phyloP scores from a whole-genome alignment of 2,888 invertebrate species.

The Helicoverpa assulta region DNA sequence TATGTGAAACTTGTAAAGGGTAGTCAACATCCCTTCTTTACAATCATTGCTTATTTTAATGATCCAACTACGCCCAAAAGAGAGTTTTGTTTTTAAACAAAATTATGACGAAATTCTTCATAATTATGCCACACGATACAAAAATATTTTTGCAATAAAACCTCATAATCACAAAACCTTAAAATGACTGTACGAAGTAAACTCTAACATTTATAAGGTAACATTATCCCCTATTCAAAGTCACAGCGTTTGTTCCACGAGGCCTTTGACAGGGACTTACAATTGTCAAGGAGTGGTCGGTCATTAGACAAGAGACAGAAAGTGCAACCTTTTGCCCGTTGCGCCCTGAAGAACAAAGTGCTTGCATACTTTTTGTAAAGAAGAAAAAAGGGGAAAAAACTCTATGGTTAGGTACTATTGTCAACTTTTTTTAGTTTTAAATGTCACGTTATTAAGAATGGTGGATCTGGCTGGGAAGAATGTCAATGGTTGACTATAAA shows the following conservation, averaged over 20 bases:
- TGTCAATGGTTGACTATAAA: no score
- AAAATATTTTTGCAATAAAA: no score
- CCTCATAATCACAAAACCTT: no score
- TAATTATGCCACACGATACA: no score
- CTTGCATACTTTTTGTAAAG: slow-evolving; percentile 1
- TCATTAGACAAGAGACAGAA: background rate
- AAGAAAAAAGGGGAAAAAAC: background rate
- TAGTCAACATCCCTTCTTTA: no score
- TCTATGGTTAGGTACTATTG: no score
- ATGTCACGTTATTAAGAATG: background rate
- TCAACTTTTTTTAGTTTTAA: background rate
- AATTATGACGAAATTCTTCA: no score
- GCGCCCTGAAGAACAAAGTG: background rate
- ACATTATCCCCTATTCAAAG: background rate
- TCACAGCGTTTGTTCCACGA: background rate
- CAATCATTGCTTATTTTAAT: no score
- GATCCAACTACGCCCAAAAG: no score
- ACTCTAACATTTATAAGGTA: slow-evolving; percentile 1
- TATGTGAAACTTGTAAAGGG: no score
- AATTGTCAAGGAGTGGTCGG: slow-evolving; percentile 1
- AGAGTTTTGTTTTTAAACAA: no score
- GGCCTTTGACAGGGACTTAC: background rate
- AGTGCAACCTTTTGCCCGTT: slow-evolving; percentile 1
- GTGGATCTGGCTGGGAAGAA: no score
- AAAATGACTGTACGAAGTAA: background rate